These are phyloP conservation scores for Chorisops tibialis DNA, from an alignment of 2,888 invertebrate genomes.

Conservation along the genomic window DNA sequence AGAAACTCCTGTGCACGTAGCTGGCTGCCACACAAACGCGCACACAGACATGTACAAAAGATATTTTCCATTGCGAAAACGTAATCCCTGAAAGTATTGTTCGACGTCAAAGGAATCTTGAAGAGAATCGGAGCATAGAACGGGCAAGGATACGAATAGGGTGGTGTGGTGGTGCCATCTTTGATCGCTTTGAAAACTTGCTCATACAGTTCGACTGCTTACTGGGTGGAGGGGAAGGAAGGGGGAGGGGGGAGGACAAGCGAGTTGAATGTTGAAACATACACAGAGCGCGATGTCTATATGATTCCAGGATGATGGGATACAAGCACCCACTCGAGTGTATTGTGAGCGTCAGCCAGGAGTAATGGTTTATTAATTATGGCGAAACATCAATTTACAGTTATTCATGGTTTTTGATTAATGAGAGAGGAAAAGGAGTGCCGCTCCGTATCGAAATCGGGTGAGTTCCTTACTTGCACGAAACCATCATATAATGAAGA, in stretches of 20 bases:
- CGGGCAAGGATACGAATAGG: too few relatives aligned
- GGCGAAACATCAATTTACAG: constrained; percentile 24
- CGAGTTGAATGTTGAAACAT: too few relatives aligned
- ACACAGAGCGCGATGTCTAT: too few relatives aligned
- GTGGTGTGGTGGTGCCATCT: constrained; percentile 1
- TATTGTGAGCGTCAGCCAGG: constrained; percentile 17
- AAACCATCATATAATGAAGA: too few relatives aligned
- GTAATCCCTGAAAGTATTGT: constrained; percentile 25
- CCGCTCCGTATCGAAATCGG: too few relatives aligned
- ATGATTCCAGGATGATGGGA: too few relatives aligned
- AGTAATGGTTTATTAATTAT: constrained; percentile 27
- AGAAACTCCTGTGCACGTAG: too few relatives aligned
- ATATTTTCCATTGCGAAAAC: too few relatives aligned
- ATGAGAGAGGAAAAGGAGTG: constrained; percentile 8
- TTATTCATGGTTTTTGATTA: constrained; percentile 24
- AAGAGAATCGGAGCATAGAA: background rate
- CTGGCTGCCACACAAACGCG: too few relatives aligned
- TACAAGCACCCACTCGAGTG: background rate
- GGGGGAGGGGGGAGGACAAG: background rate
- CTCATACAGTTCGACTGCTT: background rate
- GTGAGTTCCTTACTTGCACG: too few relatives aligned
- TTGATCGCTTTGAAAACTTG: constrained; percentile 17
- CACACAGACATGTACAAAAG: too few relatives aligned
- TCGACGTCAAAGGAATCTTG: constrained; percentile 18
- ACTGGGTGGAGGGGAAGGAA: background rate